Evolutionary conservation across 1,140 invertebrate genomes (phyloP), one percentile per base, ranked within the genome.

Genomic region (Steinernema khuongi): DNA sequence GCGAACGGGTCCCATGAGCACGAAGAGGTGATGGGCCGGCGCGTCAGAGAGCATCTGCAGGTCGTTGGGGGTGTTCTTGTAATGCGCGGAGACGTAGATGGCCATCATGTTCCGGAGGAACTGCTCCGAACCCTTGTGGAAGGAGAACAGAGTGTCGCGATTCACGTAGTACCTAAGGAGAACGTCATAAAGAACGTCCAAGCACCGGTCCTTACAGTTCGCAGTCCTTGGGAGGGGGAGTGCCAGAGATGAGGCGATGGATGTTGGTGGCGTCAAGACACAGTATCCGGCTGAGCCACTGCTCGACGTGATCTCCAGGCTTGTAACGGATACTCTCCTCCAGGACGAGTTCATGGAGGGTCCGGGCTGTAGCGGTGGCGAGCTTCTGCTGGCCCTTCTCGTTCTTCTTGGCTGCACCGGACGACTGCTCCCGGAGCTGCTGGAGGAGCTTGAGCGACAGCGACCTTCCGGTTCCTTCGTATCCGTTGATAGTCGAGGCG

Each of bases 21-120:
- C 96, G 88, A 98, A 99, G 22, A 99, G 85, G 86, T 97, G 93
- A 88, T 99, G 96, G 1, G 94, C 94, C 0, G 96, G 96, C 11
- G 96, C 96, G 89, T 99, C 97, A 14, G 95, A 96, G 87, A 99
- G 90, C 90, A 99, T 92, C 89, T 99, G 96, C 11, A 99, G 88
- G 88, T 99, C 97, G 88, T 99, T 97, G 0, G 97, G 97, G 72
- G 92, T 94, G 87, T 99, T 99, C 90, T 77, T 97, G 85, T 99
- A 99, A 89, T 99, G 96, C 17, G 96, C 97, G 0, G 96, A 90
- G 0, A 98, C 96, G 86, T 94, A 97, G 1, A 99, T 90, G 32
- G 92, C 90, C 74, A 99, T 93, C 0, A 99, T 81, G 79, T 92
- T 88, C 82, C 97, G 94, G 1, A 99, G 88, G 87, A 99, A 99